Base-by-base conservation (phyloP, 2,797 vertebrate genomes). In the Phrynocephalus guinanensis region DNA sequence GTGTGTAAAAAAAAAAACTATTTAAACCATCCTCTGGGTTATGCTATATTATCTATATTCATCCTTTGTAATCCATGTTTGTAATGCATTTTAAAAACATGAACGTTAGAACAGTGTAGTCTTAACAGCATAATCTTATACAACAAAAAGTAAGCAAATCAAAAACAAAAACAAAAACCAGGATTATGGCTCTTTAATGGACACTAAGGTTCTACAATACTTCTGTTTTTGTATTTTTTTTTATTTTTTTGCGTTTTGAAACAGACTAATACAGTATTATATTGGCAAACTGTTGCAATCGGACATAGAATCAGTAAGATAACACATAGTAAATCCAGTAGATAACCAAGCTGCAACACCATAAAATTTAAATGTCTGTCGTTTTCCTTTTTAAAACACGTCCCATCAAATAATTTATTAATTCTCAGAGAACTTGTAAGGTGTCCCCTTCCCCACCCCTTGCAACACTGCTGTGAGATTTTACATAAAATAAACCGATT, bases 1-100 rank as follows among this genome's bases (percentile, higher is more conserved):
- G 79, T n/a, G 26, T 79, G 72, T 88, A 20, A 28, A 52, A 85
- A 28, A 52, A 85, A 44, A 56, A 56, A 56, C 52, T 71, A 86
- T 6, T 73, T 73, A 5, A 33, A 24, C 75, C 71, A 67, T 13
- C 30, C 83, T 90, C 72, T 79, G 2, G 79, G 72, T 44, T 30
- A 5, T 72, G 6, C 67, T 38, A 73, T 63, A 22, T 84, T n/a
- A 63, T 8, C 16, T 16, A 2, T 5, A 60, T 56, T 56, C 52
- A 9, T 56, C 52, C 52, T 56, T 56, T 13, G 52, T 56, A 56
- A 56, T 56, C 13, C 52, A 56, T 11, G 2, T 13, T 56, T 56
- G 52, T 56, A 13, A 10, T 60, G 56, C 56, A 60, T 9, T 60
- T 60, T 44, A 44, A 44, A 44, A 44, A 44, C 38, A 44, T 44